Evolutionary conservation across 2,113 vertebrate species (phyloP).

Genomic region (Nothoprocta perdicaria): DNA sequence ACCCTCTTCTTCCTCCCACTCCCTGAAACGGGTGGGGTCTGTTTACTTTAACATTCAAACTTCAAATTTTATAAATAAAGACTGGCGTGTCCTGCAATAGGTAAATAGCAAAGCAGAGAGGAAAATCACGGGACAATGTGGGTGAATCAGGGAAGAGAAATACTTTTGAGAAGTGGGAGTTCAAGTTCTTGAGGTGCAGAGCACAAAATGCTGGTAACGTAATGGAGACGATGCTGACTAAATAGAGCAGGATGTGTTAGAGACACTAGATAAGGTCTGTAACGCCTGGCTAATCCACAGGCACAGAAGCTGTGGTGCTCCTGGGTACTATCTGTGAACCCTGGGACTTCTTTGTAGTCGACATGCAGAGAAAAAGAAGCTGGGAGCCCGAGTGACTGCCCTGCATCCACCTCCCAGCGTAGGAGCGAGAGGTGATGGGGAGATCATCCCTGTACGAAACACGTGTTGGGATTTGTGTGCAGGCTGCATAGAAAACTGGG

Average conservation of each 20-base stretch:
- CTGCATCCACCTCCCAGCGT: neutral
- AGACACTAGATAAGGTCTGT: neutral
- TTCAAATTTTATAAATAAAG: no score
- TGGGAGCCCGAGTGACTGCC: neutral
- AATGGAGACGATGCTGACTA: neutral
- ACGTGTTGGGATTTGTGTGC: neutral
- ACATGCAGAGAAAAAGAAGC: neutral
- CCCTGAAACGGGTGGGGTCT: accelerated
- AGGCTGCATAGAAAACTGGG: neutral
- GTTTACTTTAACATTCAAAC: neutral
- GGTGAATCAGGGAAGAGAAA: accelerated
- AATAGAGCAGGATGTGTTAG: neutral
- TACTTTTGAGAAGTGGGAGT: neutral
- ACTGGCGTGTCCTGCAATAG: neutral
- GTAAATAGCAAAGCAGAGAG: neutral
- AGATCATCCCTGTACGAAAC: neutral
- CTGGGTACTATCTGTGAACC: neutral
- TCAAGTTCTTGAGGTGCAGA: neutral
- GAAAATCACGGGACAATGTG: neutral
- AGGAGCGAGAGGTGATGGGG: neutral
- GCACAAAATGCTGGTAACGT: neutral
- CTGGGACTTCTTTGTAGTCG: neutral
- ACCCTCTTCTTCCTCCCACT: neutral
- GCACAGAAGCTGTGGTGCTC: neutral
- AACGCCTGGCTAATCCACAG: neutral